Evolutionary conservation across 2,113 vertebrate genomes (phyloP).

Genomic region (Trachemys scripta): DNA sequence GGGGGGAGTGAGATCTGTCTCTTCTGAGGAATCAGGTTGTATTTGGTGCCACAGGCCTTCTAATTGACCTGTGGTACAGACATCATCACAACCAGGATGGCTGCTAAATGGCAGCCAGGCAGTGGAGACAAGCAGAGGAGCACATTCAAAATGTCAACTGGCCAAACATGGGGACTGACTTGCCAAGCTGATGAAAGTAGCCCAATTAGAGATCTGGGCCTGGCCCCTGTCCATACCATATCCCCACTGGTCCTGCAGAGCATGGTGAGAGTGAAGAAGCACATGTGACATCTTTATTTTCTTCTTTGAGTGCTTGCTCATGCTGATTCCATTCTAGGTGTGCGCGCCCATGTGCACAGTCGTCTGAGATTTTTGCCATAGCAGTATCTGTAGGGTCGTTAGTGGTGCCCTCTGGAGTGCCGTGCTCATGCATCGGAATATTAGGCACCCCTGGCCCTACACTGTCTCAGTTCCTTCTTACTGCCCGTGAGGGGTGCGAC

Average conservation of each 20-base stretch:
- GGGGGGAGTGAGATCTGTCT: not conserved
- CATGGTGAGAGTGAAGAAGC: not conserved
- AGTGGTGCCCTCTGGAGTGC: too few relatives aligned
- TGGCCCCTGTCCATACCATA: not conserved
- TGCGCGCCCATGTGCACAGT: too few relatives aligned
- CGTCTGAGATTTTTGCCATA: too few relatives aligned
- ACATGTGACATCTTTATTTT: not conserved
- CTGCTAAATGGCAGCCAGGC: not conserved
- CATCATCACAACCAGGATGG: not conserved
- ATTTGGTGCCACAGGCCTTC: not conserved
- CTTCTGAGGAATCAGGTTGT: not conserved
- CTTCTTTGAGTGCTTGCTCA: too few relatives aligned
- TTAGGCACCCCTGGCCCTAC: too few relatives aligned
- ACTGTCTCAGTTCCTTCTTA: too few relatives aligned
- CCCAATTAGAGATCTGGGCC: not conserved
- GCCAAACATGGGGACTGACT: not conserved
- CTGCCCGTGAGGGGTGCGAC: too few relatives aligned
- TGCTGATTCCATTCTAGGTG: too few relatives aligned
- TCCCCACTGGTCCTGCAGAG: not conserved
- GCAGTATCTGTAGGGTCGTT: too few relatives aligned
- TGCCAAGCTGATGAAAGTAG: not conserved
- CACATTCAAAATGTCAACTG: not conserved
- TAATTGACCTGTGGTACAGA: not conserved
- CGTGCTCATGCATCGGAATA: too few relatives aligned
- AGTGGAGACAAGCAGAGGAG: not conserved